Evolutionary conservation across 2,113 vertebrate species (phyloP).

Genomic region (Muntiacus reevesi): DNA sequence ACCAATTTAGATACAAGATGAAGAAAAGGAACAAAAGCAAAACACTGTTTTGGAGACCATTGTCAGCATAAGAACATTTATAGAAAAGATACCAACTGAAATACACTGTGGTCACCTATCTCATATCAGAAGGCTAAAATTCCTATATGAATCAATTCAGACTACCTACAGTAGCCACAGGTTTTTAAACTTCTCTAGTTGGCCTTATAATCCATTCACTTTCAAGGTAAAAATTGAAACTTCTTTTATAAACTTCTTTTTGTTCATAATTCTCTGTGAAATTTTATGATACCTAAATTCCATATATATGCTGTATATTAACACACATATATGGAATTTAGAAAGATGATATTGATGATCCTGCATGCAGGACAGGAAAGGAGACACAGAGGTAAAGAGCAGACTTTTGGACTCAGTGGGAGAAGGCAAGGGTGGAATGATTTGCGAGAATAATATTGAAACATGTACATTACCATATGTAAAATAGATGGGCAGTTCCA

Average conservation of each 20-base stretch:
- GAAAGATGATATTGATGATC: background rate
- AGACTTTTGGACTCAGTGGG: background rate
- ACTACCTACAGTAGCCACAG: background rate
- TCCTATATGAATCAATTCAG: background rate
- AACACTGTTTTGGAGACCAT: background rate
- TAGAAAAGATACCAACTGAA: background rate
- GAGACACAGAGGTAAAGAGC: background rate
- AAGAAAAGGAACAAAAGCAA: background rate
- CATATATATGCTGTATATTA: background rate
- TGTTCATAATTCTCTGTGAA: background rate
- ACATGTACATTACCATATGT: background rate
- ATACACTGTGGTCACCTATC: background rate
- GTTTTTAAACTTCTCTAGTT: slow-evolving; percentile 45
- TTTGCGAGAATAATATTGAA: background rate
- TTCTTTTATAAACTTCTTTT: background rate
- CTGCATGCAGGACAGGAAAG: background rate
- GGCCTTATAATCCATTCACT: slow-evolving; percentile 36
- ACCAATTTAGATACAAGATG: background rate
- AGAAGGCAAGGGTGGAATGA: background rate
- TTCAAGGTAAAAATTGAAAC: slow-evolving; percentile 40
- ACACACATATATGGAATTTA: background rate
- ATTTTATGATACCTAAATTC: background rate
- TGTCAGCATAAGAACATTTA: background rate
- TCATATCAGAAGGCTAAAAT: background rate
- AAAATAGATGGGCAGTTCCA: background rate